These are phyloP conservation scores for Sebastes cheni DNA, from an alignment of 2,797 vertebrate genomes.

Conservation along the genomic window DNA sequence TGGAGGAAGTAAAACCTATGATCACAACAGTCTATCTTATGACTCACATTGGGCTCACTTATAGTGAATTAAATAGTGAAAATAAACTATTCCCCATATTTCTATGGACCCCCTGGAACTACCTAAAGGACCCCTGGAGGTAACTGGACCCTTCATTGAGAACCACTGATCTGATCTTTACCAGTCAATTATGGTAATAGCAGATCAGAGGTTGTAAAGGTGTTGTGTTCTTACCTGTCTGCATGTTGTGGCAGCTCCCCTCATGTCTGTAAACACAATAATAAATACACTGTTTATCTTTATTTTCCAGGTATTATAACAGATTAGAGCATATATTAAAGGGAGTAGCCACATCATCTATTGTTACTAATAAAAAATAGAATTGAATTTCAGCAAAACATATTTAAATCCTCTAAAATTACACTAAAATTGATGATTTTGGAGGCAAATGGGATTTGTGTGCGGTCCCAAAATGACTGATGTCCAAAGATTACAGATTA, in stretches of 20 bases:
- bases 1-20: too few species aligned
- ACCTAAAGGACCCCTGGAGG: too few species aligned
- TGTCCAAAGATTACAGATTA: not conserved
- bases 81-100: too few species aligned
- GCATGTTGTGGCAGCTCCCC: not conserved
- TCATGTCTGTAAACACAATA: slow-evolving; percentile 43
- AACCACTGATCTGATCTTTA: not conserved
- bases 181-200: not conserved
- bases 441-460: not conserved
- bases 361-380: not conserved
- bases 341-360: not conserved
- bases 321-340: not conserved
- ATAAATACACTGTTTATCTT: not conserved
- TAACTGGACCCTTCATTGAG: too few species aligned
- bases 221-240: slow-evolving; percentile 53
- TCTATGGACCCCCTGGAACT: too few species aligned
- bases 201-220: not conserved
- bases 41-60: too few species aligned
- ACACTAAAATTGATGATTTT: not conserved
- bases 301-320: not conserved
- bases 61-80: too few species aligned
- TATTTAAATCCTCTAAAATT: not conserved
- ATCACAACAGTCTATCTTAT: too few species aligned
- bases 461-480: not conserved
- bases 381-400: not conserved